Percentiles rank a stretch among this genome's conserved stretches.
Evolutionary conservation across 2,113 vertebrate genomes (phyloP).

Genomic region (Sander vitreus): DNA sequence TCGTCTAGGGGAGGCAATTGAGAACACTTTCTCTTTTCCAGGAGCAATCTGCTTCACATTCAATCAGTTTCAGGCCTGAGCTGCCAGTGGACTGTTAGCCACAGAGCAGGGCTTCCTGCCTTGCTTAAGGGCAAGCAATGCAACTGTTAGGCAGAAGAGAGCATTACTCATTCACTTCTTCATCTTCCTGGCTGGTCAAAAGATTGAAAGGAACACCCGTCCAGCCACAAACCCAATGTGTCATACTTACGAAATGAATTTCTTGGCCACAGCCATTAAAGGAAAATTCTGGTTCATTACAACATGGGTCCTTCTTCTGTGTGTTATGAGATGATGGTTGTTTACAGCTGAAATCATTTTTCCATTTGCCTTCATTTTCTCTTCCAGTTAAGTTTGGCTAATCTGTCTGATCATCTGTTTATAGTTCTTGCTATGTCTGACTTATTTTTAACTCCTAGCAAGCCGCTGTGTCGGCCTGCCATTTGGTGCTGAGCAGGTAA

Average conservation of each 20-base stretch:
- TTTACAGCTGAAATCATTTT: neutral
- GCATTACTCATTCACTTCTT: conserved; percentile 7
- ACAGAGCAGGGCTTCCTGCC: conserved; percentile 38
- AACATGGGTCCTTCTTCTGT: neutral
- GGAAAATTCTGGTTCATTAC: neutral
- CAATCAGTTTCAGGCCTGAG: conserved; percentile 28
- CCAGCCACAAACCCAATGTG: neutral
- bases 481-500: neutral
- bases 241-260: neutral
- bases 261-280: neutral
- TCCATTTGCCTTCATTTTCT: neutral
- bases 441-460: neutral
- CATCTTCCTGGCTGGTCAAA: conserved; percentile 2
- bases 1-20: conserved; percentile 41
- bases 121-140: conserved; percentile 47
- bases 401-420: neutral
- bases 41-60: conserved; percentile 52
- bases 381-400: neutral
- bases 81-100: conserved; percentile 16
- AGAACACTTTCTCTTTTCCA: conserved; percentile 55
- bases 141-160: neutral
- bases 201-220: conserved; percentile 1
- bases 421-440: neutral
- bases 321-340: neutral
- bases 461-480: neutral